Evolutionary conservation across 2,797 vertebrate species (phyloP).

Genomic region (Pampus argenteus): DNA sequence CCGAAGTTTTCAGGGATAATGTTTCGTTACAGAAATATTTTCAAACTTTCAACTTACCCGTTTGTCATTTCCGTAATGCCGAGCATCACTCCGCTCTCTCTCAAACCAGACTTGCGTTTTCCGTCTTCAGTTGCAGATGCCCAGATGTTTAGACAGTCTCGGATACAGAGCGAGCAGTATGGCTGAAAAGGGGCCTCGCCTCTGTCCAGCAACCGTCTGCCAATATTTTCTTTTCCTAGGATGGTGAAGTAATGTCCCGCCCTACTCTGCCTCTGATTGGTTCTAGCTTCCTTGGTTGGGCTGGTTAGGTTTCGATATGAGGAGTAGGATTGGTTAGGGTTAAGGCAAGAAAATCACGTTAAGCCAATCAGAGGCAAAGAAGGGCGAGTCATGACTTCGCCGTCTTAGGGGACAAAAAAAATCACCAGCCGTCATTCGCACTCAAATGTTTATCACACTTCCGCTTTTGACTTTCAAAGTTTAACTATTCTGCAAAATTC

Average conservation of each 20-base stretch:
- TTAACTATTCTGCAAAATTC: conserved; percentile 19
- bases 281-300: too few relatives aligned
- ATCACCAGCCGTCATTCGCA: too few relatives aligned
- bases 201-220: conserved; percentile 16
- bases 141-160: conserved; percentile 71
- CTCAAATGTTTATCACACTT: neutral
- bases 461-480: conserved; percentile 46
- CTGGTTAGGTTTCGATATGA: too few relatives aligned
- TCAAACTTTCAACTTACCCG: conserved; percentile 73
- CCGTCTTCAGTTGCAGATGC: conserved; percentile 27
- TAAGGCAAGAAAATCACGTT: too few relatives aligned
- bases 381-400: too few relatives aligned
- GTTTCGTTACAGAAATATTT: neutral
- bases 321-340: too few relatives aligned
- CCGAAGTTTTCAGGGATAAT: conserved; percentile 29
- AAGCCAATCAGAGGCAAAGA: too few relatives aligned
- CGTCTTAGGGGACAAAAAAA: too few relatives aligned
- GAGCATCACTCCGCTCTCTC: conserved; percentile 71
- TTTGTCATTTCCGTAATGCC: conserved; percentile 84
- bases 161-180: conserved; percentile 52
- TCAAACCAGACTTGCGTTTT: neutral
- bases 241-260: too few relatives aligned
- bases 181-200: conserved; percentile 70
- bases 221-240: too few relatives aligned
- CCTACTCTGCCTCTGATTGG: too few relatives aligned